Base-by-base conservation (phyloP, 2,797 vertebrate species). In the Spondyliosoma cantharus region DNA sequence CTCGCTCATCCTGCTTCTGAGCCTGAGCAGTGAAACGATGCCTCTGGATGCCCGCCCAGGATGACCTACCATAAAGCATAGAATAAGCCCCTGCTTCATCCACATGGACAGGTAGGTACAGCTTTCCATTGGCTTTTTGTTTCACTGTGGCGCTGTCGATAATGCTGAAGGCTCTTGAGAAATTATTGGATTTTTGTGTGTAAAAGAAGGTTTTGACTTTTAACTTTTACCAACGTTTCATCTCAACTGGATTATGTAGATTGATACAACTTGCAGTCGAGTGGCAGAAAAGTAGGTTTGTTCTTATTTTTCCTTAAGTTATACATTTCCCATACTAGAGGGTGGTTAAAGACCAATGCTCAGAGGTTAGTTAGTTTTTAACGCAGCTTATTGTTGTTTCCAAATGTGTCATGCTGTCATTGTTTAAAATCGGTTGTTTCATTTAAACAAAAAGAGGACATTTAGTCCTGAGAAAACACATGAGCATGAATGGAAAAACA, bases 81-180 rank as follows among this genome's bases (percentile, higher is more conserved):
- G 61, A 84, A 67, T 74, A 61, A 68, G 29, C 56, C 57, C 27
- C 76, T 24, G 67, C 79, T 80, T 58, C 25, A 80, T 27, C 66
- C 60, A 63, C 81, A 90, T 92, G 90, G 84, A 91, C 86, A 89
- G 94, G 94, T 95, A 93, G 49, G 93, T 73, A 42, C 54, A 42
- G 15, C n/a, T 22, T 81, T 73, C 81, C 7, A 16, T 63, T 83
- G 48, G 52, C 19, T 1, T 9, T 64, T 42, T 37, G 37, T 19
- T 46, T 45, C 22, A 25, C 17, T 50, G n/a, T 71, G 45, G 24
- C 58, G 22, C 13, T 68, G 59, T 78, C 54, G 11, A 71, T 78
- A 78, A 15, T 52, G 16, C 6, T 29, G 5, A n/a, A 29, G 13
- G 2, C 16, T 71, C 14, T 37, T 8, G 37, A 37, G 37, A 7